Percentiles rank a stretch among this genome's conserved stretches.
These are phyloP conservation scores for Cinclus mexicanus DNA, from an alignment of 2,113 vertebrate genomes.

Conservation along the genomic window DNA sequence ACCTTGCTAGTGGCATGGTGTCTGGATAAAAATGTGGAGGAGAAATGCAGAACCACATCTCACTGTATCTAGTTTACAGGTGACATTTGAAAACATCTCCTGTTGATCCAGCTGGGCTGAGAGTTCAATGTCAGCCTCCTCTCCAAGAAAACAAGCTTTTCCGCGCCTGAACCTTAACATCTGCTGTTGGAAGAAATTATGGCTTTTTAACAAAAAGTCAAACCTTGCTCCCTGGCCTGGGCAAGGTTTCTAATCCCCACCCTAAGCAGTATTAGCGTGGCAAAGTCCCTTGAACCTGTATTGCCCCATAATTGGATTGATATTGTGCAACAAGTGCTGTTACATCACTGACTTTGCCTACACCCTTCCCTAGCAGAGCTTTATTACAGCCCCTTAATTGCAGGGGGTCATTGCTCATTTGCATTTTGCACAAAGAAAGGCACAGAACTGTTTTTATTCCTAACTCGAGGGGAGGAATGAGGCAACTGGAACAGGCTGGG, in stretches of 20 bases:
- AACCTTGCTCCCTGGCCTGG: background rate
- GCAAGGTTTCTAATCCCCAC: background rate
- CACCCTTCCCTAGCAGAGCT: background rate
- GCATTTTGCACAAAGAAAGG: background rate
- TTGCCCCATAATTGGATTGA: background rate
- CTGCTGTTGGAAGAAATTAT: background rate
- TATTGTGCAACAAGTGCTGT: background rate
- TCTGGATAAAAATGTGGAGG: background rate
- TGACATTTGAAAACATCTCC: background rate
- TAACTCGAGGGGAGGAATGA: background rate
- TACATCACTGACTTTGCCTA: background rate
- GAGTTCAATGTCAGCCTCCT: background rate
- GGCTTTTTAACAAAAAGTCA: background rate
- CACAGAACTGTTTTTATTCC: background rate
- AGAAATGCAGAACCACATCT: background rate
- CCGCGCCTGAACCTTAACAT: background rate
- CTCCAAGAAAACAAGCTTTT: background rate
- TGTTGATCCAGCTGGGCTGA: background rate
- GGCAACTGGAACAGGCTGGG: background rate
- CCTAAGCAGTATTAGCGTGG: conserved; percentile 1
- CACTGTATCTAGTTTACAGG: background rate
- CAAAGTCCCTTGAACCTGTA: background rate
- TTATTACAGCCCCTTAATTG: background rate
- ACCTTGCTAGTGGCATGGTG: background rate
- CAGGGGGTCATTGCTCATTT: background rate